Conservation (phyloP, 2,888 invertebrate species). For the Autographa pulchrina region DNA sequence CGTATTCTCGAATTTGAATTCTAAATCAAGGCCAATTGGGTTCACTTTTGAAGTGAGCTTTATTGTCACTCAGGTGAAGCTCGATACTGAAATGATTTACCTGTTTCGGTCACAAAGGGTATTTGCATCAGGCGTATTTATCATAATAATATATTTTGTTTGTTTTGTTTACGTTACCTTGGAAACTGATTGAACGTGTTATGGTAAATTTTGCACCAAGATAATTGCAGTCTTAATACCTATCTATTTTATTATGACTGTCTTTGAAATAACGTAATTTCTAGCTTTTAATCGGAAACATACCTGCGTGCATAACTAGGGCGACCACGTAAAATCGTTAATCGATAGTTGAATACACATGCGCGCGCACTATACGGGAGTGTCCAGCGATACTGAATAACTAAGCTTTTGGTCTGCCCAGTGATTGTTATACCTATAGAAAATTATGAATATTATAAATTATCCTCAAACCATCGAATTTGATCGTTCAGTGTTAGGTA, state of each 20-base stretch:
- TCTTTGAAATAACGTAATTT: constrained; percentile 6
- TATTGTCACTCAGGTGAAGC: too few relatives aligned
- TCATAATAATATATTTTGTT: neutral
- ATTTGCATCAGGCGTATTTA: too few relatives aligned
- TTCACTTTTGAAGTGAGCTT: too few relatives aligned
- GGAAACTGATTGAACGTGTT: constrained; percentile 19
- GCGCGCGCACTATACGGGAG: constrained; percentile 68
- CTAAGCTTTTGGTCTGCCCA: constrained; percentile 46
- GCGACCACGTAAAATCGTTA: constrained; percentile 52
- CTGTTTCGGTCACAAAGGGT: too few relatives aligned
- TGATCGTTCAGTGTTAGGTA: constrained; percentile 14
- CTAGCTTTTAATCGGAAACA: constrained; percentile 19
- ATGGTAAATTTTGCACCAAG: neutral
- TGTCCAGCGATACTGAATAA: constrained; percentile 36
- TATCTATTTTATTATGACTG: neutral
- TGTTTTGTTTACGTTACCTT: constrained; percentile 28
- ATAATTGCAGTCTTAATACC: neutral
- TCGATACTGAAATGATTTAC: too few relatives aligned
- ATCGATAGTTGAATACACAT: constrained; percentile 31
- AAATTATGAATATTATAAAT: neutral
- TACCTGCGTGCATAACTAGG: constrained; percentile 13
- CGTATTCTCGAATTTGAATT: too few relatives aligned
- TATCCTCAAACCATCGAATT: neutral
- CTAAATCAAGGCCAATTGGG: too few relatives aligned
- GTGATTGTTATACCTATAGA: constrained; percentile 45